phyloP scores from a whole-genome alignment of 1,140 invertebrate species.

The Ylistrum balloti region DNA sequence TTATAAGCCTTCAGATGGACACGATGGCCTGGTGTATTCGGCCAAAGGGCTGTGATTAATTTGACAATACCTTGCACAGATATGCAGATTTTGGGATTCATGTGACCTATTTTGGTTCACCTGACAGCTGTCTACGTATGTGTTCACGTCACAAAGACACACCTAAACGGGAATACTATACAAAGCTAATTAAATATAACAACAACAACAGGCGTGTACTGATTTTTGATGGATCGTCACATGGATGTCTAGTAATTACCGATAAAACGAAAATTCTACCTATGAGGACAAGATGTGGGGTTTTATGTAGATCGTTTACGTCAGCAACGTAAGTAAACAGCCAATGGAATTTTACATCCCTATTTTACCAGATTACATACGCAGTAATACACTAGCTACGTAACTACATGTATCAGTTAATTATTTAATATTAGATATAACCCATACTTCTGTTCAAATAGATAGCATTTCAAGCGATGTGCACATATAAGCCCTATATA shows the following conservation, averaged over 20 bases:
- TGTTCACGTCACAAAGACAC: neutral
- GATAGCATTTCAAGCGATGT: too few relatives aligned
- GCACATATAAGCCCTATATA: too few relatives aligned
- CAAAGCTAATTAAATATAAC: neutral
- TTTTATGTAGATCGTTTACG: neutral
- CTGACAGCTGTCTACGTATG: neutral
- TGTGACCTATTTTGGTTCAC: neutral
- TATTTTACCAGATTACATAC: neutral
- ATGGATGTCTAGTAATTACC: neutral
- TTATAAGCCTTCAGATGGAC: neutral
- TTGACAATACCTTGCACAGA: neutral
- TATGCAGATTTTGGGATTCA: neutral
- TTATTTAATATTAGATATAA: neutral
- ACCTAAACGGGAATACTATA: neutral
- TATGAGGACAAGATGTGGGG: neutral
- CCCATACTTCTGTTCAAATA: neutral
- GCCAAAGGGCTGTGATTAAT: neutral
- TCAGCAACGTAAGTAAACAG: constrained; percentile 8
- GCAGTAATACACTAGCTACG: neutral
- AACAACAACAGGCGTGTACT: neutral
- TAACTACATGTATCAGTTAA: neutral
- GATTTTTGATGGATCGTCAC: neutral
- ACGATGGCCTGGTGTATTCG: neutral
- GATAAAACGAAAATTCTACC: neutral
- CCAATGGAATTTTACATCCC: constrained; percentile 14